Evolutionary conservation across 2,113 vertebrate species (phyloP).

Genomic region (Sisor rabdophorus): DNA sequence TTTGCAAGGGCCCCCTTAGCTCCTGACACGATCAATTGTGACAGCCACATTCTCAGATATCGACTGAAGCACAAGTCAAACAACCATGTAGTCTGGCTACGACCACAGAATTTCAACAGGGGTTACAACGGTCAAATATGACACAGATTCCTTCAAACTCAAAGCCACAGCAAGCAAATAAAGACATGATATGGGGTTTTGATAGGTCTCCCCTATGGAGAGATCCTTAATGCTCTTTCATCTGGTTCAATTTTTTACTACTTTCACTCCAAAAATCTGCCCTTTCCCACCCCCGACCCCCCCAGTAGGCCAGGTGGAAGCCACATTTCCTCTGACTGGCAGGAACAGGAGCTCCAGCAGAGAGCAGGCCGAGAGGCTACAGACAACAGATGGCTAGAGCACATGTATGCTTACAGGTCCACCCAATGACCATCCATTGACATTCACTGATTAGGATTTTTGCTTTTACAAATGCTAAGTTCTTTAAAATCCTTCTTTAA

Average conservation of each 20-base stretch:
- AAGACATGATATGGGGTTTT: neutral
- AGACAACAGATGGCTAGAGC: slow-evolving; percentile 50
- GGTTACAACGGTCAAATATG: neutral
- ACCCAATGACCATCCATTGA: slow-evolving; percentile 8
- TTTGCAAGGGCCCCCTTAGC: slow-evolving; percentile 18
- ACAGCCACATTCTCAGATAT: neutral
- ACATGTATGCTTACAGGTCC: slow-evolving; percentile 29
- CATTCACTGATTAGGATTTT: neutral
- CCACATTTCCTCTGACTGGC: slow-evolving; percentile 52
- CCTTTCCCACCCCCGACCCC: slow-evolving; percentile 15
- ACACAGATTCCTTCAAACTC: neutral
- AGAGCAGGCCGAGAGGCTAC: slow-evolving; percentile 37
- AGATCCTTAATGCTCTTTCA: slow-evolving; percentile 12
- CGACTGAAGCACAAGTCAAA: slow-evolving; percentile 18
- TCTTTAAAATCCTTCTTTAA: neutral
- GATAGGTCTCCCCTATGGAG: neutral
- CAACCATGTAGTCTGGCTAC: slow-evolving; percentile 10
- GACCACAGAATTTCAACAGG: neutral
- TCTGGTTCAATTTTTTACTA: neutral
- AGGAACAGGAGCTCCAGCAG: slow-evolving; percentile 49
- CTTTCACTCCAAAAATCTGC: slow-evolving; percentile 10
- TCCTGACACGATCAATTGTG: slow-evolving; percentile 5
- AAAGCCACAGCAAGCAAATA: neutral
- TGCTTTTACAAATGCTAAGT: neutral
- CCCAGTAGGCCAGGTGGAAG: slow-evolving; percentile 35